phyloP scores from a whole-genome alignment of 1,140 invertebrate species.

The Copidosoma floridanum region DNA sequence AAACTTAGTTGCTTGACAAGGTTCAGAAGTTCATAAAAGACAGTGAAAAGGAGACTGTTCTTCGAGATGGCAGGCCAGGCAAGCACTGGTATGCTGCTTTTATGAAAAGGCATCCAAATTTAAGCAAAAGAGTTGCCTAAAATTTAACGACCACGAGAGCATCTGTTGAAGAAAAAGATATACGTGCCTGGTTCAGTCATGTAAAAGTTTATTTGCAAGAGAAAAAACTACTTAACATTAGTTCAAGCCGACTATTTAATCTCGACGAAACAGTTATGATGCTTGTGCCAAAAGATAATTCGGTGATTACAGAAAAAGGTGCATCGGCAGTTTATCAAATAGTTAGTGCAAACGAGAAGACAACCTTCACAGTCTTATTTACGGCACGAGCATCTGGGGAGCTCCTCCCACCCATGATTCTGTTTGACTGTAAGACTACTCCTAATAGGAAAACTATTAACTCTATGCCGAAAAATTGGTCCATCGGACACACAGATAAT shows the following conservation, averaged over 20 bases:
- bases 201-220: slow-evolving; percentile 28
- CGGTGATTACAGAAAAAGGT: slow-evolving; percentile 39
- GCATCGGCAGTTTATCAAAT: slow-evolving; percentile 42
- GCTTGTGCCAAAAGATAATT: slow-evolving; percentile 38
- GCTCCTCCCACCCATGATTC: slow-evolving; percentile 35
- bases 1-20: slow-evolving; percentile 37
- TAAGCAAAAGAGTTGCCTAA: slow-evolving; percentile 30
- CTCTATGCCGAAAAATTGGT: neutral
- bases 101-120: slow-evolving; percentile 31
- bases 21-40: slow-evolving; percentile 38
- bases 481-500: slow-evolving; percentile 12
- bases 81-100: slow-evolving; percentile 33
- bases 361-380: slow-evolving; percentile 34
- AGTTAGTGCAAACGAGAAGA: slow-evolving; percentile 35
- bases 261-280: slow-evolving; percentile 44
- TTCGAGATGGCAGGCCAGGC: slow-evolving; percentile 12
- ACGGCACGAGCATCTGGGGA: slow-evolving; percentile 37
- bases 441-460: slow-evolving; percentile 9
- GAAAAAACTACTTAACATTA: slow-evolving; percentile 28
- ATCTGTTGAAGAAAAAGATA: slow-evolving; percentile 24
- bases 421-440: slow-evolving; percentile 34
- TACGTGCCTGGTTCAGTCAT: slow-evolving; percentile 31
- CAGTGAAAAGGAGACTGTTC: slow-evolving; percentile 33
- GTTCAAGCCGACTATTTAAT: slow-evolving; percentile 39
- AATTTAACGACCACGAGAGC: slow-evolving; percentile 33